Evolutionary conservation across 2,797 vertebrate species (phyloP).

Genomic region (Bryconaethiops microstoma): DNA sequence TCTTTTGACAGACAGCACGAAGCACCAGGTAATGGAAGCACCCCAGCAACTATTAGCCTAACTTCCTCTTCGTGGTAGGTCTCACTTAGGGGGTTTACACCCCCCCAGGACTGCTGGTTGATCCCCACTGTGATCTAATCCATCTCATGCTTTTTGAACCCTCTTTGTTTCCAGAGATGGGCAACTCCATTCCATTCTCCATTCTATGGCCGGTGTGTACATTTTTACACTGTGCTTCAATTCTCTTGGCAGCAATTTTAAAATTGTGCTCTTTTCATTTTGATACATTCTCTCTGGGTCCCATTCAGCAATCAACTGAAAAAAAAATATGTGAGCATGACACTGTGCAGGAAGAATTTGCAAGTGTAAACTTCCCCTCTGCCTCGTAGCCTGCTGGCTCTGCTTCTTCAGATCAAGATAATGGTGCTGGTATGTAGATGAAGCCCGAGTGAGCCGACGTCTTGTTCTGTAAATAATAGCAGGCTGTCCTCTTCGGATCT

Average conservation of each 20-base stretch:
- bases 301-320: conserved; percentile 16
- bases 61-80: conserved; percentile 1
- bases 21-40: conserved; percentile 14
- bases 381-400: neutral
- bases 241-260: neutral
- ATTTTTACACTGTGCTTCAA: neutral
- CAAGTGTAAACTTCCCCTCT: conserved; percentile 1
- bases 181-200: neutral
- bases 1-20: neutral
- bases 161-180: neutral
- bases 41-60: neutral
- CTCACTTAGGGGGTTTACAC: conserved; percentile 14
- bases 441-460: neutral
- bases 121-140: neutral
- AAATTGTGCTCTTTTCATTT: neutral
- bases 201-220: neutral
- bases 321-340: conserved; percentile 22
- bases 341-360: conserved; percentile 24
- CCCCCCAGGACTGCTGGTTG: neutral
- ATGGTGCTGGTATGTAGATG: neutral
- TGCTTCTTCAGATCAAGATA: neutral
- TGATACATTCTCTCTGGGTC: neutral
- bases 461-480: conserved; percentile 21
- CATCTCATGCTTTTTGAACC: conserved; percentile 9
- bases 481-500: neutral